These are phyloP conservation scores for Hormaphis cornu DNA, from an alignment of 1,140 invertebrate species.

Conservation along the genomic window DNA sequence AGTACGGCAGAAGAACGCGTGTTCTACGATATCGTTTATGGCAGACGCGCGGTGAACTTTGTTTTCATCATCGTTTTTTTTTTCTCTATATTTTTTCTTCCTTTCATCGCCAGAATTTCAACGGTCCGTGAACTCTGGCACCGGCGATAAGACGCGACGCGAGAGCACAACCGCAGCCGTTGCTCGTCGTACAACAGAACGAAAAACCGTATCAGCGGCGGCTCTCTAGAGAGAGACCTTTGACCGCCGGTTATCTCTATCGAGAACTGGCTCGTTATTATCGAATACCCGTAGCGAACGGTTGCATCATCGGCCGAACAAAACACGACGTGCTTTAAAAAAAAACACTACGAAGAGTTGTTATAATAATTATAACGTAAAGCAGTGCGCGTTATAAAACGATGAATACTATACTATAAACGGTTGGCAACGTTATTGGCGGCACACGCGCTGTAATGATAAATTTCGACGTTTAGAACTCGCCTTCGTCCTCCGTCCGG, in stretches of 20 bases:
- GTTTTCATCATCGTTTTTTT: neutral
- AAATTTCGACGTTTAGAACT: too few relatives aligned
- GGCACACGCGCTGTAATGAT: too few relatives aligned
- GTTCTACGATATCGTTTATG: too few relatives aligned
- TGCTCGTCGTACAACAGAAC: neutral
- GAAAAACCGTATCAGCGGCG: neutral
- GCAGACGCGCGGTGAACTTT: neutral
- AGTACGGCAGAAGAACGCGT: too few relatives aligned
- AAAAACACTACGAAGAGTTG: too few relatives aligned
- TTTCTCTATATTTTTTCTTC: neutral
- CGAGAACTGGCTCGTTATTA: conserved; percentile 27
- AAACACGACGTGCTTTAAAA: neutral
- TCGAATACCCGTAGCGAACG: too few relatives aligned
- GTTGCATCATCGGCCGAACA: neutral
- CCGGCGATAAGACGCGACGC: neutral
- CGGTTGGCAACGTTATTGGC: too few relatives aligned
- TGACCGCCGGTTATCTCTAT: conserved; percentile 10
- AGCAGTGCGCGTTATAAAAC: neutral
- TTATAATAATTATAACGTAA: too few relatives aligned
- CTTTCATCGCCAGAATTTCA: neutral
- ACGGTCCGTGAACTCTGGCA: conserved; percentile 3
- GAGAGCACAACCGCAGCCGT: neutral
- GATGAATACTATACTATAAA: neutral
- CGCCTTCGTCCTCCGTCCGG: neutral
- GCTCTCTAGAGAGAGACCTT: too few relatives aligned